Evolutionary conservation across 1,140 invertebrate genomes (phyloP).

Genomic region (Listronotus bonariensis): DNA sequence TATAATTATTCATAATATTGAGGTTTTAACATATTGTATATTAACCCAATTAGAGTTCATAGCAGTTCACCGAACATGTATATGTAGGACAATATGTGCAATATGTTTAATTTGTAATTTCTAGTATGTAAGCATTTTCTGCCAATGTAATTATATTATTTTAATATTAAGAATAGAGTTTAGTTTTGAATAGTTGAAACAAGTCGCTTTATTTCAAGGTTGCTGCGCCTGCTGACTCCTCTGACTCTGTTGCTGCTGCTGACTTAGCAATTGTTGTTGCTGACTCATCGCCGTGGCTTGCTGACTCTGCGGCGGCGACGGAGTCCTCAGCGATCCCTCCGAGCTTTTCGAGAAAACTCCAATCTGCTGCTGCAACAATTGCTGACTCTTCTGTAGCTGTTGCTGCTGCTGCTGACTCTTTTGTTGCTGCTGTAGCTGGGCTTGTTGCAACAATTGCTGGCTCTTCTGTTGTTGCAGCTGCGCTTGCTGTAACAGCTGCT

Average conservation of each 20-base stretch:
- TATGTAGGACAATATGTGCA: too few species aligned
- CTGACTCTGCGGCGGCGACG: slow-evolving; percentile 1
- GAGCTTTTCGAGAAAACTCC: background rate
- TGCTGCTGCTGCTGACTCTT: background rate
- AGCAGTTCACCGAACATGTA: too few species aligned
- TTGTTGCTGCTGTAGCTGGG: slow-evolving; percentile 6
- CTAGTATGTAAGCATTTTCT: too few species aligned
- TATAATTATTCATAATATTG: too few species aligned
- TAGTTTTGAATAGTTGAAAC: too few species aligned
- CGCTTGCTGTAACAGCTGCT: background rate
- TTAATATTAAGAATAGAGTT: too few species aligned
- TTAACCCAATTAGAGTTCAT: too few species aligned
- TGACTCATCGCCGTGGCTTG: slow-evolving; percentile 9
- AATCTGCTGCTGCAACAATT: slow-evolving; percentile 9
- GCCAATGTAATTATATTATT: too few species aligned
- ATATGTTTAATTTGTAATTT: too few species aligned
- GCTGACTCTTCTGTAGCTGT: slow-evolving; percentile 10
- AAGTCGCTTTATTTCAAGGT: too few species aligned
- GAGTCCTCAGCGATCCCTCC: slow-evolving; percentile 2
- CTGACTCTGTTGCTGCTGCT: slow-evolving; percentile 13
- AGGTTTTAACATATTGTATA: too few species aligned
- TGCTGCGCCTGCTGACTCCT: background rate
- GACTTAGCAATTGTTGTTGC: slow-evolving; percentile 16
- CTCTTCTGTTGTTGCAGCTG: slow-evolving; percentile 1
- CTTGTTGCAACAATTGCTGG: background rate